Percentiles rank a stretch among this genome's conserved stretches.
These are phyloP conservation scores for Stegostoma tigrinum DNA, from an alignment of 2,113 vertebrate species.

Conservation along the genomic window DNA sequence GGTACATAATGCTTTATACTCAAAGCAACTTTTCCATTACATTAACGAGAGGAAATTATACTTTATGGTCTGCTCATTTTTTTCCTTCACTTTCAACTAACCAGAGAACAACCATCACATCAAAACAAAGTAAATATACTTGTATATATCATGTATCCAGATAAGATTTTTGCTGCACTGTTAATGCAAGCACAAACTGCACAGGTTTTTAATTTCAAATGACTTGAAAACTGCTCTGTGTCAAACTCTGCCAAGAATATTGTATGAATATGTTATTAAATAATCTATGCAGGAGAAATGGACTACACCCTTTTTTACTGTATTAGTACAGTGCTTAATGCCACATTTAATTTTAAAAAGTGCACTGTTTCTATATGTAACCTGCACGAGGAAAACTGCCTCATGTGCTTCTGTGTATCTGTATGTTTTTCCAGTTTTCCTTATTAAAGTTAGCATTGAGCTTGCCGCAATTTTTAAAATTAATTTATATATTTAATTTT, in stretches of 20 bases:
- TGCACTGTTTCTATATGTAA: constrained; percentile 26
- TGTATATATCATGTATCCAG: background rate
- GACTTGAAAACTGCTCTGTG: constrained; percentile 14
- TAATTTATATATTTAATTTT: constrained; percentile 1
- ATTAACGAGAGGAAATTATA: background rate
- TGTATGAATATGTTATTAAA: background rate
- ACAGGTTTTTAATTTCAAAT: background rate
- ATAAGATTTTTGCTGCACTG: background rate
- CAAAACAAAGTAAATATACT: background rate
- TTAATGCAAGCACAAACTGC: background rate
- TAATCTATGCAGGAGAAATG: background rate
- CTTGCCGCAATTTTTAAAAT: background rate
- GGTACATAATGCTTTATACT: background rate
- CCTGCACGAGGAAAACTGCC: constrained; percentile 20
- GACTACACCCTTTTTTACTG: background rate
- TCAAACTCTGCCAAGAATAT: background rate
- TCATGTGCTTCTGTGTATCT: background rate
- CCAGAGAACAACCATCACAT: constrained; percentile 8
- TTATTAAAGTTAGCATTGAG: constrained; percentile 16
- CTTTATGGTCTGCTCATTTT: background rate
- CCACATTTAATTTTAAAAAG: background rate
- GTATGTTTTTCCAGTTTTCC: background rate
- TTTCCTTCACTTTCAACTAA: background rate
- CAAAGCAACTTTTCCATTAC: background rate
- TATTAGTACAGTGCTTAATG: background rate